Conservation (phyloP, 2,113 vertebrate genomes). For the Myocastor coypus region DNA sequence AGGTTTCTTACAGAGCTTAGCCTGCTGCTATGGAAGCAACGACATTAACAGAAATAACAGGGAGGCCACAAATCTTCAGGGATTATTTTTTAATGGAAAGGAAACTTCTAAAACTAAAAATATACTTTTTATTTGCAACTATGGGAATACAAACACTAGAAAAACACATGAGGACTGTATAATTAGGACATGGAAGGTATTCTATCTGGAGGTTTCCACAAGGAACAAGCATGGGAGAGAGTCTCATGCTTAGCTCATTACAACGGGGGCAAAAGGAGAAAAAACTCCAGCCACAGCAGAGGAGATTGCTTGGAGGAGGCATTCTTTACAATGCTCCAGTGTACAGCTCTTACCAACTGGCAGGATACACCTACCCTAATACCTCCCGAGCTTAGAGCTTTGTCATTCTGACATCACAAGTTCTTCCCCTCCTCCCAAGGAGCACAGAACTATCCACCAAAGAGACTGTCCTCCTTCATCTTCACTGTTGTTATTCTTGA, state of each 20-base stretch:
- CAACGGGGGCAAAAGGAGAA: background rate
- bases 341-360: background rate
- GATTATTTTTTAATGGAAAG: conserved; percentile 79
- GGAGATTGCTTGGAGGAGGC: background rate
- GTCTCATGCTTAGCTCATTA: conserved; percentile 37
- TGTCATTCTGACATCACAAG: background rate
- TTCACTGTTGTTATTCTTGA: background rate
- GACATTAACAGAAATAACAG: conserved; percentile 77
- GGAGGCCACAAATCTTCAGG: conserved; percentile 78
- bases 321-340: background rate
- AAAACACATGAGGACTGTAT: conserved; percentile 61
- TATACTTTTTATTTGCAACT: conserved; percentile 76
- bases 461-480: background rate
- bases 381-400: background rate
- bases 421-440: too few species aligned
- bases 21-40: conserved; percentile 78
- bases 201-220: conserved; percentile 57
- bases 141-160: conserved; percentile 73
- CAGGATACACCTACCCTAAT: background rate
- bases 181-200: conserved; percentile 64
- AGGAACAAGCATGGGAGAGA: conserved; percentile 50
- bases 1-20: conserved; percentile 74
- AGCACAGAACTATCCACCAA: background rate
- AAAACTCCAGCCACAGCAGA: background rate
- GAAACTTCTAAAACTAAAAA: conserved; percentile 80